Conservation (phyloP, 2,113 vertebrate species). For the Rallus limicola region DNA sequence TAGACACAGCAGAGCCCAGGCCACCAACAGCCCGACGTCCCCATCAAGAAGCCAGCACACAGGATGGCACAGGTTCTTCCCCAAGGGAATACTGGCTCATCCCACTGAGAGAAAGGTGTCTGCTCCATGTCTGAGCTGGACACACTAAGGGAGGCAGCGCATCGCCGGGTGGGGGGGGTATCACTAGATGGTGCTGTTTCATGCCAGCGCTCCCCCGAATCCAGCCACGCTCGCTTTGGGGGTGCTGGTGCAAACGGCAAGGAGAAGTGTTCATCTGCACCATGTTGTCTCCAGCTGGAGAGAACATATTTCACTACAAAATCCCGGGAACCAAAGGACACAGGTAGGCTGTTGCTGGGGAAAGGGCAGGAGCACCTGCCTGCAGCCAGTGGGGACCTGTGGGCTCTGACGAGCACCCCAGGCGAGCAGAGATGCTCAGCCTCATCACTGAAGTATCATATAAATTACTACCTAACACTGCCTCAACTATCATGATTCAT, state of each 20-base stretch:
- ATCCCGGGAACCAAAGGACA: rapidly evolving
- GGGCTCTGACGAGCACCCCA: not conserved
- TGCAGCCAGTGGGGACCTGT: not conserved
- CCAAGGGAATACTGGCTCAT: rapidly evolving
- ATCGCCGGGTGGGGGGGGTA: not conserved
- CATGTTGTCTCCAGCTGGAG: not conserved
- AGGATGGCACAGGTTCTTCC: not conserved
- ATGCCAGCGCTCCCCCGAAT: not conserved
- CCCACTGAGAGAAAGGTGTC: not conserved
- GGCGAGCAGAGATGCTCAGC: not conserved
- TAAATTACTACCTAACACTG: not conserved
- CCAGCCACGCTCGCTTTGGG: not conserved
- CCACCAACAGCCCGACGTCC: not conserved
- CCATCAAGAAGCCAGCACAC: not conserved
- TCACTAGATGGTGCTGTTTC: not conserved
- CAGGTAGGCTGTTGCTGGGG: rapidly evolving
- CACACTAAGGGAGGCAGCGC: no score
- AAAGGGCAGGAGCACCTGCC: not conserved
- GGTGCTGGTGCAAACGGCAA: not conserved
- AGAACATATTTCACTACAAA: not conserved
- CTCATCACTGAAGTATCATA: not conserved
- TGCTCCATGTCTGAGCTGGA: no score
- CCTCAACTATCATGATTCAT: not conserved
- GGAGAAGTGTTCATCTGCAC: not conserved
- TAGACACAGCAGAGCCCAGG: not conserved